Percentiles rank a stretch among this genome's conserved stretches.
Evolutionary conservation across 2,888 invertebrate genomes (phyloP).

Genomic region (Acrobasis repandana): DNA sequence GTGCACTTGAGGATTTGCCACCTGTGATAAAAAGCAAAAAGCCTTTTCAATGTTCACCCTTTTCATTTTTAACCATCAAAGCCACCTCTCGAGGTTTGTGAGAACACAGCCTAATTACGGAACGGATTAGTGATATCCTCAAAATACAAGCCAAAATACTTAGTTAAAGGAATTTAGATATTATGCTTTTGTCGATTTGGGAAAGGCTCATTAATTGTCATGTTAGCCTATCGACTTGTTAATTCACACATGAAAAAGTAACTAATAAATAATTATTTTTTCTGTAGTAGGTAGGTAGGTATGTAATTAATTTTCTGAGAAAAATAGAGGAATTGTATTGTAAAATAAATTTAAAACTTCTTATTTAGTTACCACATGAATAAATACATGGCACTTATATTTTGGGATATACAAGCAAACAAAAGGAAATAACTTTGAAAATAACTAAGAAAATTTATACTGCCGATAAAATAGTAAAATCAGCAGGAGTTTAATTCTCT

Average conservation of each 20-base stretch:
- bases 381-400: no score
- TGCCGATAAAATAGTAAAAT: no score
- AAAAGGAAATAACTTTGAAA: no score
- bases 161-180: conserved; percentile 49
- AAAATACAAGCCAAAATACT: conserved; percentile 51
- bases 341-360: no score
- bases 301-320: no score
- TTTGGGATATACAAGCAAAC: no score
- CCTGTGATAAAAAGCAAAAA: conserved; percentile 74
- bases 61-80: conserved; percentile 53
- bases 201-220: conserved; percentile 35
- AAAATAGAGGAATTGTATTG: no score
- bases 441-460: no score
- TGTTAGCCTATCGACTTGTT: background rate
- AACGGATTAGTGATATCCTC: conserved; percentile 47
- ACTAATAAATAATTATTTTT: conserved; percentile 29
- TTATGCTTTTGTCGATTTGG: conserved; percentile 39
- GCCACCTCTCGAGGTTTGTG: conserved; percentile 42
- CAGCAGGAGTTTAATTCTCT: no score
- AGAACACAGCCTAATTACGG: conserved; percentile 52
- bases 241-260: background rate
- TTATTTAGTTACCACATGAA: no score
- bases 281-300: no score
- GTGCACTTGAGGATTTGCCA: conserved; percentile 76
- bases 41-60: conserved; percentile 49